These are phyloP conservation scores for Epizoanthus ramosus DNA, from an alignment of 92 coral and sea anemone species.

Conservation along the genomic window DNA sequence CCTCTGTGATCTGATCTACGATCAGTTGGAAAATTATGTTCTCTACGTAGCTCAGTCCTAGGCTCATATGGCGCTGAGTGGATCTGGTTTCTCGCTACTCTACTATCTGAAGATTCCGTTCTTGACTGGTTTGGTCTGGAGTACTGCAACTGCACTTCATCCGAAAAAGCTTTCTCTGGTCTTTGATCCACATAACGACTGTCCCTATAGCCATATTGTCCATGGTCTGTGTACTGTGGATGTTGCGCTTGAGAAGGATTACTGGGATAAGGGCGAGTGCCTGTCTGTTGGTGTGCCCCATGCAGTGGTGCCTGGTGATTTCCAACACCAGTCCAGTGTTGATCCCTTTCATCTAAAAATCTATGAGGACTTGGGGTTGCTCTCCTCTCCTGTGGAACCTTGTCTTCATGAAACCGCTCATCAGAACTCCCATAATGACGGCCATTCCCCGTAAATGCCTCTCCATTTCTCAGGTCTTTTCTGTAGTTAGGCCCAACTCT, in stretches of 20 bases:
- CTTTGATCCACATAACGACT: neutral
- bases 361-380: neutral
- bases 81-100: neutral
- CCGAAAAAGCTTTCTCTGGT: neutral
- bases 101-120: neutral
- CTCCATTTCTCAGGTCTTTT: neutral
- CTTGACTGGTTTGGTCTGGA: neutral
- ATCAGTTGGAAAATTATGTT: neutral
- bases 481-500: neutral
- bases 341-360: neutral
- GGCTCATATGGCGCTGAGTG: conserved; percentile 46
- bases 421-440: neutral
- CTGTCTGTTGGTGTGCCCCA: neutral
- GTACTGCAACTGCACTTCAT: neutral
- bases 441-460: neutral
- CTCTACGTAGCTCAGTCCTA: conserved; percentile 41
- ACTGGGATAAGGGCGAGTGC: neutral
- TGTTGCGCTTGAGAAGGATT: neutral
- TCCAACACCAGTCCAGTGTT: neutral
- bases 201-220: conserved; percentile 2
- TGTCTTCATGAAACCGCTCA: conserved; percentile 1
- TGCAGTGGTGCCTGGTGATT: neutral
- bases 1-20: neutral
- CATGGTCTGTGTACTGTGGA: neutral
- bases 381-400: conserved; percentile 14